Evolutionary conservation across 2,888 invertebrate genomes (phyloP).

Genomic region (Tetramorium bicarinatum): DNA sequence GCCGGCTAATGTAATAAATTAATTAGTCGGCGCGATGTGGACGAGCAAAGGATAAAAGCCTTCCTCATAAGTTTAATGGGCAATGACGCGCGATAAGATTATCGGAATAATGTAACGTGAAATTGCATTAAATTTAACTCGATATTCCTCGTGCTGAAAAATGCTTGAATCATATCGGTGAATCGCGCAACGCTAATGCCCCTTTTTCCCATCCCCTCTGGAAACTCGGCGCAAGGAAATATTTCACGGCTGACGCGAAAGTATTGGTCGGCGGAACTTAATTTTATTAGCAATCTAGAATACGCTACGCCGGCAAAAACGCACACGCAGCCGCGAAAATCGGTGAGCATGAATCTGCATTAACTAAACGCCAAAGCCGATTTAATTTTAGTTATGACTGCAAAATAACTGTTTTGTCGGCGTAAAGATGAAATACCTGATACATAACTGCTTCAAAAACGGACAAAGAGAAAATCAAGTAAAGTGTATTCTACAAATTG

Average conservation of each 20-base stretch:
- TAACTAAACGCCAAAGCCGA: conserved; percentile 57
- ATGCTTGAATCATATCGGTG: conserved; percentile 68
- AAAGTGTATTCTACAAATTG: conserved; percentile 2
- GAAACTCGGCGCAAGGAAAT: conserved; percentile 60
- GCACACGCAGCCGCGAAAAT: conserved; percentile 53
- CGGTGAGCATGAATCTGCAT: conserved; percentile 61
- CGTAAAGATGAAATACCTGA: not conserved
- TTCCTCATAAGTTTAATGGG: conserved; percentile 70
- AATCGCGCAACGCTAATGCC: conserved; percentile 66
- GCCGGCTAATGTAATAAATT: conserved; percentile 68
- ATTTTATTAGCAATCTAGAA: conserved; percentile 72
- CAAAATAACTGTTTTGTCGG: conserved; percentile 47
- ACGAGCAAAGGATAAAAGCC: conserved; percentile 70
- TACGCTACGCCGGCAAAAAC: conserved; percentile 62
- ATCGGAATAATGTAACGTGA: conserved; percentile 76
- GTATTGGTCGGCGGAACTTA: conserved; percentile 68
- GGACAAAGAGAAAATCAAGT: not conserved
- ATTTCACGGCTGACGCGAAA: conserved; percentile 71
- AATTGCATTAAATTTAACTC: conserved; percentile 75
- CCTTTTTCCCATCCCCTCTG: conserved; percentile 45
- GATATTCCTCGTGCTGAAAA: conserved; percentile 72
- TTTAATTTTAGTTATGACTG: conserved; percentile 53
- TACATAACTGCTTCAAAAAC: not conserved
- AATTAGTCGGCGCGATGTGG: conserved; percentile 55
- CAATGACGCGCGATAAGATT: conserved; percentile 75